Base-by-base conservation (phyloP, 2,113 vertebrate genomes). In the Gallinago jamesoni region DNA sequence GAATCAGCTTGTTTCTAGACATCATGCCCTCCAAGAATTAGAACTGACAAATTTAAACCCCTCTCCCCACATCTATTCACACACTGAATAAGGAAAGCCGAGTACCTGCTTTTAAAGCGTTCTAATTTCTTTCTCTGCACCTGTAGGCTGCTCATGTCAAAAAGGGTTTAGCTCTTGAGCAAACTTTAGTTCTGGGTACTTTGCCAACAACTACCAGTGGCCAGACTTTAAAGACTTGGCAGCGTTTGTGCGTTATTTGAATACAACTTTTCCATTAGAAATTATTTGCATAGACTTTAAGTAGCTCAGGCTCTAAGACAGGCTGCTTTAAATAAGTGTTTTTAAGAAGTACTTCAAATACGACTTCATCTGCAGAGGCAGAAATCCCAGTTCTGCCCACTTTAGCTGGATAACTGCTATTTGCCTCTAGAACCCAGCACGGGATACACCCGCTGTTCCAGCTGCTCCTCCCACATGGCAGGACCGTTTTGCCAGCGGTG, bases 211-310 rank as follows among this genome's bases (percentile, higher is more conserved):
- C 57, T 52, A 87, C 57, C 74, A 75, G 56, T 7, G 53, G 52
- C 67, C 60, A 62, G 48, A 93, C 91, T 95, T 95, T 45, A 93
- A 96, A 94, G 89, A 53, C 84, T 95, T 95, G 87, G 89, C 89
- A 91, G 59, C 39, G 72, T n/a, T 62, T 53, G 39, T 31, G 53
- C 48, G 19, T 76, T 84, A 95, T 87, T 84, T 87, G 89, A 89
- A 94, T 82, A 64, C 30, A 87, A 79, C 62, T 87, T 78, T 91
- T 53, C 73, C 60, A 79, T 53, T 41, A 82, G 53, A 76, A 85
- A 73, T 72, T 82, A 95, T 96, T 93, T 96, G 93, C 93, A 68
- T 94, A 57, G 66, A 87, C 48, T 91, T 89, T 35, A 78, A 91
- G 76, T 22, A 84, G 73, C 81, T 92, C 48, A 82, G 33, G 60